phyloP scores from a whole-genome alignment of 2,888 invertebrate species.

The Epinotia bilunana region DNA sequence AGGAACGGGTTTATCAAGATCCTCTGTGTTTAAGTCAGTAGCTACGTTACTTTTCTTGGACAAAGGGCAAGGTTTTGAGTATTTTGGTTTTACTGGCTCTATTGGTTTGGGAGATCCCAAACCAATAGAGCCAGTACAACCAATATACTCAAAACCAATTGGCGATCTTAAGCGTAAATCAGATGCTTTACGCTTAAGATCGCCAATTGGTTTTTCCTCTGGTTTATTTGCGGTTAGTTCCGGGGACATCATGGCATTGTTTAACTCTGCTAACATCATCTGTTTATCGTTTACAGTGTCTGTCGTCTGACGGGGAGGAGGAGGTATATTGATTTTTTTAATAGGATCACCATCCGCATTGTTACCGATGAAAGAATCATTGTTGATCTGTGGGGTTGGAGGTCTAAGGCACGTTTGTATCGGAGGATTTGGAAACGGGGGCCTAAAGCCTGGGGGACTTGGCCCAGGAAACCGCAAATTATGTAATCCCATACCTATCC shows the following conservation, averaged over 20 bases:
- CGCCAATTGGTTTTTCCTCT: neutral
- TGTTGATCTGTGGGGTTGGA: neutral
- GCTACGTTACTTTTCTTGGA: conserved; percentile 25
- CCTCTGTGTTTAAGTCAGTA: neutral
- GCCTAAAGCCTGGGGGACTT: neutral
- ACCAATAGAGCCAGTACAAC: too few species aligned
- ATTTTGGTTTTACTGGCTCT: neutral
- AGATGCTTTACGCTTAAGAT: conserved; percentile 6
- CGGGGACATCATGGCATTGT: conserved; percentile 21
- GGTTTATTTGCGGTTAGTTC: neutral
- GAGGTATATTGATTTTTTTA: conserved; percentile 31
- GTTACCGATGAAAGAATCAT: conserved; percentile 31
- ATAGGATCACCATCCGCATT: conserved; percentile 27
- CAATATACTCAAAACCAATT: too few species aligned
- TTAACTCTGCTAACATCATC: conserved; percentile 28
- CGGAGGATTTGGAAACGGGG: neutral
- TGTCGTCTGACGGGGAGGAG: neutral
- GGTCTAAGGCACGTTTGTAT: neutral
- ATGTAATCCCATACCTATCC: neutral
- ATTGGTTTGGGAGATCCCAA: too few species aligned
- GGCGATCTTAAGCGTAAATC: too few species aligned
- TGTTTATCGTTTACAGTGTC: conserved; percentile 19
- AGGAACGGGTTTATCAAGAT: neutral
- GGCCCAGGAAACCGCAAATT: neutral
- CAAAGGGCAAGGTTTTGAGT: conserved; percentile 27